Conservation (phyloP, 2,797 vertebrate species). For the Microhierax caerulescens region DNA sequence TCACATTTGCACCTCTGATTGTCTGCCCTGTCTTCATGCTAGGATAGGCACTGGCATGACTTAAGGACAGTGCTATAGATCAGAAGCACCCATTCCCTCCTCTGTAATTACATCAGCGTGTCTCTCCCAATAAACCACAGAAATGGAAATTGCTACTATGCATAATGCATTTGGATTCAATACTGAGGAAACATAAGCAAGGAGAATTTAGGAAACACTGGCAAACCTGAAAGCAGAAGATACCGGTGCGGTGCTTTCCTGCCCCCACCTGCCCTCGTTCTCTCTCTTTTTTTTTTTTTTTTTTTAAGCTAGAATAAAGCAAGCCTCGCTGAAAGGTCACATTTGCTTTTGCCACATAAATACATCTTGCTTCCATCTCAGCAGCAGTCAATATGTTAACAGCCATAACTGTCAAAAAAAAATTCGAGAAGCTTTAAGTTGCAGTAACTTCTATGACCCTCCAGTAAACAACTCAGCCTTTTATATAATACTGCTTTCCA, state of each 20-base stretch:
- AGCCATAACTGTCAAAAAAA: background rate
- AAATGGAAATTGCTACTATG: background rate
- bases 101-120: constrained; percentile 12
- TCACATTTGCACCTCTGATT: background rate
- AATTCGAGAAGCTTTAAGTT: background rate
- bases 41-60: background rate
- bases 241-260: rapidly evolving
- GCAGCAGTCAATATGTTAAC: background rate
- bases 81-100: background rate
- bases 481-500: background rate
- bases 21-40: background rate
- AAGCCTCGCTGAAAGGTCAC: background rate
- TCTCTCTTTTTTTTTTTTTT: background rate
- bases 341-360: background rate
- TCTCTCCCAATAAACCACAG: background rate
- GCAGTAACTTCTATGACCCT: background rate
- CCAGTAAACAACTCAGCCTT: background rate
- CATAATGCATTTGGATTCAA: background rate
- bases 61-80: background rate
- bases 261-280: too few species aligned
- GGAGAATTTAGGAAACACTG: background rate
- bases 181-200: background rate
- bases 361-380: background rate
- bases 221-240: background rate
- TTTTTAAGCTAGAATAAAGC: background rate